phyloP scores from a whole-genome alignment of 2,797 vertebrate genomes.

The Coccyzus lansbergi region DNA sequence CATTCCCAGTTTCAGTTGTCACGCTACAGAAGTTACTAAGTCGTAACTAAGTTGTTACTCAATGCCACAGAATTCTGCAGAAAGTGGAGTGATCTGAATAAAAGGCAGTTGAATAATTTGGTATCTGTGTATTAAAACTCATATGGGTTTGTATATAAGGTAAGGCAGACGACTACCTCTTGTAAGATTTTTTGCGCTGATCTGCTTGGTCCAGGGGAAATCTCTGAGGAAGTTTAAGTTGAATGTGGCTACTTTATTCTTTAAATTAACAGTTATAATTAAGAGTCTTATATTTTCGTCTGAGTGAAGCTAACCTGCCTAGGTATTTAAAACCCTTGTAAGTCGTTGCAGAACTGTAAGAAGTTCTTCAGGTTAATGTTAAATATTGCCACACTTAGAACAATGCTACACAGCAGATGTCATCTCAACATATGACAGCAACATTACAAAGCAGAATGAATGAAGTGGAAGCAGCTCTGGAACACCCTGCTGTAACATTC shows the following conservation, averaged over 20 bases:
- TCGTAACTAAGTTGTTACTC: not conserved
- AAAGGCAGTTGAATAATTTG: not conserved
- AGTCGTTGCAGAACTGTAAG: not conserved
- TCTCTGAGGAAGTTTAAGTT: not conserved
- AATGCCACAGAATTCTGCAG: not conserved
- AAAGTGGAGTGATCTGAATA: not conserved
- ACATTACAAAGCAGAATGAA: not conserved
- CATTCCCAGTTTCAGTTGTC: not conserved
- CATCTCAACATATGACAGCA: not conserved
- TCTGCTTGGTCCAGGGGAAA: not conserved
- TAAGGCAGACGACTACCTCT: not conserved
- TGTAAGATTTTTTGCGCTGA: not conserved
- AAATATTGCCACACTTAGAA: conserved; percentile 22
- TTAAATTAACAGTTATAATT: not conserved
- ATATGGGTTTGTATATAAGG: not conserved
- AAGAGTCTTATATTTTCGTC: not conserved
- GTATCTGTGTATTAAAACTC: not conserved
- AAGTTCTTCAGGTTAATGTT: not conserved
- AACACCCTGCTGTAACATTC: not conserved
- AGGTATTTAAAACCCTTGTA: not conserved
- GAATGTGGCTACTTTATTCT: not conserved
- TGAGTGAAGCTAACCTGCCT: not conserved
- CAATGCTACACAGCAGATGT: not conserved
- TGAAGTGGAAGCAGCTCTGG: not conserved
- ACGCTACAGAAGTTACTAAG: no score